These are phyloP conservation scores for Eilema sororculum DNA, from an alignment of 2,888 invertebrate genomes.

Conservation along the genomic window DNA sequence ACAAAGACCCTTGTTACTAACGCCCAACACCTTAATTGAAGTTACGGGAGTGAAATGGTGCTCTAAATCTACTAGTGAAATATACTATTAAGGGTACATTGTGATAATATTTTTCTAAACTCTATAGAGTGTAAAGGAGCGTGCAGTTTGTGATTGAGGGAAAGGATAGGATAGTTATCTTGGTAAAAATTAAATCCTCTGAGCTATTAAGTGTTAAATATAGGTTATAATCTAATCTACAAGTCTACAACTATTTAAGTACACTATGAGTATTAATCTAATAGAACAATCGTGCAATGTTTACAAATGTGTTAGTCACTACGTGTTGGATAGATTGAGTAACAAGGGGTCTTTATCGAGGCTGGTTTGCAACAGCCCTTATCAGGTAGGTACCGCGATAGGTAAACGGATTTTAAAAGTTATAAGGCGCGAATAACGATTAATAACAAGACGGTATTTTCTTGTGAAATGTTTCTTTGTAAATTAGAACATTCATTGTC, in stretches of 20 bases:
- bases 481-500: slow-evolving; percentile 23
- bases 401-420: slow-evolving; percentile 29
- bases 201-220: not conserved
- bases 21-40: slow-evolving; percentile 76
- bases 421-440: slow-evolving; percentile 20
- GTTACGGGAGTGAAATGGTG: slow-evolving; percentile 56
- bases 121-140: slow-evolving; percentile 38
- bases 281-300: slow-evolving; percentile 46
- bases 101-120: not conserved
- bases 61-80: slow-evolving; percentile 36
- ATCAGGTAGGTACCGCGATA: slow-evolving; percentile 30
- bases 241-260: slow-evolving; percentile 43
- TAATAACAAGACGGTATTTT: not conserved
- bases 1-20: slow-evolving; percentile 86
- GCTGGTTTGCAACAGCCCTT: slow-evolving; percentile 64
- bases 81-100: slow-evolving; percentile 21
- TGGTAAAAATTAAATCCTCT: slow-evolving; percentile 7
- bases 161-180: slow-evolving; percentile 33
- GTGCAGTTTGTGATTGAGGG: slow-evolving; percentile 33
- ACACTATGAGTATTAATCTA: slow-evolving; percentile 43
- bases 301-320: slow-evolving; percentile 67
- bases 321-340: slow-evolving; percentile 79
- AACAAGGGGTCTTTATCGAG: slow-evolving; percentile 85
- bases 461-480: slow-evolving; percentile 20
- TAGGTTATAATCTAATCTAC: slow-evolving; percentile 37